Evolutionary conservation across 2,113 vertebrate species (phyloP).

Genomic region (Columbina picui): DNA sequence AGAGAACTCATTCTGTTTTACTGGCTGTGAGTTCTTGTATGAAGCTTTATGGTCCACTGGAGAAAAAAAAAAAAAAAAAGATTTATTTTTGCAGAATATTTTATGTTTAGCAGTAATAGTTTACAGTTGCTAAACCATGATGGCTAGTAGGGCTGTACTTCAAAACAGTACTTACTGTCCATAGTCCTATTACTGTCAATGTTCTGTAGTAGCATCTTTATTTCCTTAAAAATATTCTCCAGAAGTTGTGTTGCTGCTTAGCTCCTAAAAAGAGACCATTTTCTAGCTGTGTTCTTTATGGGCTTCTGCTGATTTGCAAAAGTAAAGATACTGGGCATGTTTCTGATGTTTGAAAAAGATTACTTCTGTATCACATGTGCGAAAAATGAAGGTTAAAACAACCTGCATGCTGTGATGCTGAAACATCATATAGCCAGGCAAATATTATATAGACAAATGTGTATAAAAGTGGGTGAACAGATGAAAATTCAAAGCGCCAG

Average conservation of each 20-base stretch:
- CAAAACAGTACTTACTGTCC: background rate
- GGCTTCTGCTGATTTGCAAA: background rate
- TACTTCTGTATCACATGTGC: background rate
- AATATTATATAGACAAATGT: background rate
- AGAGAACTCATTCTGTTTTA: background rate
- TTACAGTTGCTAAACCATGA: background rate
- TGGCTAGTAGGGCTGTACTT: background rate
- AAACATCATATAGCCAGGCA: background rate
- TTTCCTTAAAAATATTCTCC: background rate
- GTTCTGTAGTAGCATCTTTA: background rate
- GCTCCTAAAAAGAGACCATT: background rate
- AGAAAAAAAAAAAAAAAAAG: background rate
- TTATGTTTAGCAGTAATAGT: background rate
- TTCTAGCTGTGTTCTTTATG: background rate
- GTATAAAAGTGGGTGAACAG: background rate
- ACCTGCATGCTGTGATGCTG: background rate
- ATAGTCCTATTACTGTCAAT: background rate
- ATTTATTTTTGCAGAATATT: background rate
- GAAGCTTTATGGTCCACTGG: background rate
- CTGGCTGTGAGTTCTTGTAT: background rate
- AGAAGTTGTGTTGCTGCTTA: background rate
- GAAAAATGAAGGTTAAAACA: background rate
- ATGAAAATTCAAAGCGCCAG: background rate
- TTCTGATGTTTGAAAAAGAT: background rate
- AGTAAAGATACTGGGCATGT: background rate